A percentile compares a stretch with the other conserved stretches of the same genome.
Evolutionary conservation across 2,797 vertebrate species (phyloP).

Genomic region (Amphiprion clarkii): DNA sequence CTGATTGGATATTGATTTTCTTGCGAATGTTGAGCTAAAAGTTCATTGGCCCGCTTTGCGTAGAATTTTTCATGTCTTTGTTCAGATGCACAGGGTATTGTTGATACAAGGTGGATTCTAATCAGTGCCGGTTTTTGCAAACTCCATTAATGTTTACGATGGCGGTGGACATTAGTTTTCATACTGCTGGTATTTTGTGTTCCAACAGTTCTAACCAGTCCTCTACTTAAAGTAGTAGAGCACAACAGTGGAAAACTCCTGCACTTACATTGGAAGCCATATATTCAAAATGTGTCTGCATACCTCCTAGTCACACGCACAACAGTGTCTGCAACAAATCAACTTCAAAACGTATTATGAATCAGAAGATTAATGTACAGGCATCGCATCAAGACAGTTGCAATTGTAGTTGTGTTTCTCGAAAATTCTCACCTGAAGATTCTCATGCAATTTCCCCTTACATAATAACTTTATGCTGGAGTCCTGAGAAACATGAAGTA

Average conservation of each 20-base stretch:
- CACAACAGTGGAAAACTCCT: background rate
- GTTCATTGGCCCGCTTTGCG: constrained; percentile 34
- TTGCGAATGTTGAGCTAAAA: background rate
- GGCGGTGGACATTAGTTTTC: background rate
- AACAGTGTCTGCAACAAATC: no score
- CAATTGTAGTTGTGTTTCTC: background rate
- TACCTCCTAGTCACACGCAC: background rate
- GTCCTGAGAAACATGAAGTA: no score
- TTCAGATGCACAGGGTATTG: constrained; percentile 34
- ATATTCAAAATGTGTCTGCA: background rate
- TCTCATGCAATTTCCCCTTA: no score
- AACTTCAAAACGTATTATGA: background rate
- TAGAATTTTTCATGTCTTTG: constrained; percentile 60
- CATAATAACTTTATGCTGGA: no score
- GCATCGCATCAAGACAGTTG: background rate
- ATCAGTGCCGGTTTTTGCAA: background rate
- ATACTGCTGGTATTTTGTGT: background rate
- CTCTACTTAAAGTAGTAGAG: background rate
- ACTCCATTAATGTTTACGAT: background rate
- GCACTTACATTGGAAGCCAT: background rate
- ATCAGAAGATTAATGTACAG: background rate
- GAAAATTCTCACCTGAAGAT: background rate
- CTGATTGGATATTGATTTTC: constrained; percentile 54
- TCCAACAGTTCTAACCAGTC: background rate
- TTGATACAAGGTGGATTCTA: background rate